A percentile compares a stretch with the other conserved stretches of the same genome.
phyloP scores from a whole-genome alignment of 2,888 invertebrate species.

The Diplolepis rosae region DNA sequence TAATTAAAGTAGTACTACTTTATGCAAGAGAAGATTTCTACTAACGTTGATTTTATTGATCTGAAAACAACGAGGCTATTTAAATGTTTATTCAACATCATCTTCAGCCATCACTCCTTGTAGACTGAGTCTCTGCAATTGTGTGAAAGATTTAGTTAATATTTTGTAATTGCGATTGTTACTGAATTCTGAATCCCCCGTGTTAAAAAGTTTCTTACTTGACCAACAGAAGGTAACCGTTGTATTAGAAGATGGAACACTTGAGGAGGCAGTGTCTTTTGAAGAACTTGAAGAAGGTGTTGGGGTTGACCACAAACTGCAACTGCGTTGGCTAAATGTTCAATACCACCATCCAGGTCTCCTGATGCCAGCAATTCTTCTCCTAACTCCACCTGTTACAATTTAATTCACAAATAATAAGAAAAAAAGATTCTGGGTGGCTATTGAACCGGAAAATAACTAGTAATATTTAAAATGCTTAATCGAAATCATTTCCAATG shows the following conservation, averaged over 20 bases:
- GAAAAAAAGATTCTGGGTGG: too few relatives aligned
- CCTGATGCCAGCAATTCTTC: conserved; percentile 93
- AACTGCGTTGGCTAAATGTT: conserved; percentile 98
- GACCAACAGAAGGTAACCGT: conserved; percentile 82
- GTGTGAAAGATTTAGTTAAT: conserved; percentile 25
- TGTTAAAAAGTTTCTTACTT: conserved; percentile 68
- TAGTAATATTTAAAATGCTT: too few relatives aligned
- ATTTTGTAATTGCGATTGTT: neutral
- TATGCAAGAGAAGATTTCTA: conserved; percentile 54
- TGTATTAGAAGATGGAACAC: conserved; percentile 93
- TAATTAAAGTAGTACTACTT: conserved; percentile 3
- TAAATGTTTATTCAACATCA: conserved; percentile 64
- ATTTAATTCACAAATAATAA: too few relatives aligned
- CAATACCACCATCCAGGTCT: conserved; percentile 91
- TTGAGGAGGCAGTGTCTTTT: conserved; percentile 96
- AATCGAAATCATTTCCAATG: too few relatives aligned
- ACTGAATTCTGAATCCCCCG: neutral
- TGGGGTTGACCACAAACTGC: conserved; percentile 97
- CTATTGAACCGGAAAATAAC: too few relatives aligned
- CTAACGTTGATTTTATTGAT: conserved; percentile 55
- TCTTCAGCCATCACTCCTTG: conserved; percentile 67
- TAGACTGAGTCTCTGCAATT: conserved; percentile 63
- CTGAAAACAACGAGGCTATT: conserved; percentile 33
- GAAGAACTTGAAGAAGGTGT: conserved; percentile 90
- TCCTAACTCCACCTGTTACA: conserved; percentile 88